Evolutionary conservation across 2,888 invertebrate genomes (phyloP).

Genomic region (Cheilosia urbana): DNA sequence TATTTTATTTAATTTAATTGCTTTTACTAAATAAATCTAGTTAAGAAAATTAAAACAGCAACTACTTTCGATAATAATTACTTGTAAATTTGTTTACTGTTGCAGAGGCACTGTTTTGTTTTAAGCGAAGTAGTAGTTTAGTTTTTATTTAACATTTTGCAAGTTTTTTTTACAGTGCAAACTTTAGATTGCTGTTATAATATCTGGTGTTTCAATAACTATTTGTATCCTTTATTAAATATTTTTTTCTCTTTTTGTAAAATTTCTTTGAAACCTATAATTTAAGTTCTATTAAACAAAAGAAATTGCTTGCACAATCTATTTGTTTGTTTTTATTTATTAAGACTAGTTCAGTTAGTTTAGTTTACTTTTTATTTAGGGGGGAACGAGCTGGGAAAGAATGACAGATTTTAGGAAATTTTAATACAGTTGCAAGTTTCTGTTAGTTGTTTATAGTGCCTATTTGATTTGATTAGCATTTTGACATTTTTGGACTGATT

Average conservation of each 20-base stretch:
- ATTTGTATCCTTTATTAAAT: not conserved
- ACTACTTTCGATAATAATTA: conserved; percentile 29
- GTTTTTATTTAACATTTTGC: conserved; percentile 11
- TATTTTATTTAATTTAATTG: conserved; percentile 24
- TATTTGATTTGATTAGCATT: not conserved
- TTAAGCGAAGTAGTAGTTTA: not conserved
- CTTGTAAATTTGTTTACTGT: conserved; percentile 13
- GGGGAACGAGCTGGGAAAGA: conserved; percentile 13
- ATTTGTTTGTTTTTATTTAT: conserved; percentile 15
- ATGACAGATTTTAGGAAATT: not conserved
- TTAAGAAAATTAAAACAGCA: conserved; percentile 14
- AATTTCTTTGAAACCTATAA: not conserved
- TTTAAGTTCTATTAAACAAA: not conserved
- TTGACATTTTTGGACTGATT: conserved; percentile 17
- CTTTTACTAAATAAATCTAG: conserved; percentile 1
- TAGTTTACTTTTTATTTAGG: conserved; percentile 7
- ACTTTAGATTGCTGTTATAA: not conserved
- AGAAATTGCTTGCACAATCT: not conserved
- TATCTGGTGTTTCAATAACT: not conserved
- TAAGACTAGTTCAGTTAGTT: conserved; percentile 38
- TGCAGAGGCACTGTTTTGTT: conserved; percentile 37
- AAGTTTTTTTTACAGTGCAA: conserved; percentile 4
- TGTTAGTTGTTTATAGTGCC: not conserved
- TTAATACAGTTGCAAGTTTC: not conserved
- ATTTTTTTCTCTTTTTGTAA: not conserved